Evolutionary conservation across 2,888 invertebrate species (phyloP).

Genomic region (Synergus umbraculus): DNA sequence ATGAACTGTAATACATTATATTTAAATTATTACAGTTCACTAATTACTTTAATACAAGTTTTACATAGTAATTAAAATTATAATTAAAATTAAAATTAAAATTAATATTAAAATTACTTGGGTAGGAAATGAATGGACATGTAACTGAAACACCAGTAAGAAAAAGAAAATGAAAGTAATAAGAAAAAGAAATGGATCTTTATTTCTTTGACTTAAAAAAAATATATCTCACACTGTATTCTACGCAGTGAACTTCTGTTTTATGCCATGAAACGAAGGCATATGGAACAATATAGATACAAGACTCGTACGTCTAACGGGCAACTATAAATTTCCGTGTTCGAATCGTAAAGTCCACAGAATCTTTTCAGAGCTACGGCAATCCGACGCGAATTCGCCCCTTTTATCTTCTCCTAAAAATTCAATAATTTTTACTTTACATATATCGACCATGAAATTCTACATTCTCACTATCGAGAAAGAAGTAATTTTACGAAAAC

Average conservation of each 20-base stretch:
- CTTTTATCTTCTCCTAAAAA: conserved; percentile 24
- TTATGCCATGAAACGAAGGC: conserved; percentile 16
- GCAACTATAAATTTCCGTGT: conserved; percentile 31
- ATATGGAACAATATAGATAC: conserved; percentile 4
- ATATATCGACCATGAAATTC: neutral
- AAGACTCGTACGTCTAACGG: neutral
- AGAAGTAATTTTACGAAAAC: neutral
- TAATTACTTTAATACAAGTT: neutral
- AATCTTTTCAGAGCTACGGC: conserved; percentile 42
- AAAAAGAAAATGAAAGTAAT: no score
- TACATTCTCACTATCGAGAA: neutral
- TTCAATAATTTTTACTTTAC: neutral
- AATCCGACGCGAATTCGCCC: neutral
- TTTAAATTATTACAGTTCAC: neutral
- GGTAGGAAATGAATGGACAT: no score
- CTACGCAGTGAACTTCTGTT: neutral
- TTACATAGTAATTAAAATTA: neutral
- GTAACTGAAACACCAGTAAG: no score
- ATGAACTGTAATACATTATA: neutral
- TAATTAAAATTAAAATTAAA: no score
- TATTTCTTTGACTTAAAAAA: neutral
- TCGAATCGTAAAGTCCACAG: conserved; percentile 45
- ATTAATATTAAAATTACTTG: no score
- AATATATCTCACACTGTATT: neutral
- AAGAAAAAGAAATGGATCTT: no score